A percentile compares a stretch with the other conserved stretches of the same genome.
phyloP scores from a whole-genome alignment of 2,113 vertebrate genomes.

The Catharus fuscescens region DNA sequence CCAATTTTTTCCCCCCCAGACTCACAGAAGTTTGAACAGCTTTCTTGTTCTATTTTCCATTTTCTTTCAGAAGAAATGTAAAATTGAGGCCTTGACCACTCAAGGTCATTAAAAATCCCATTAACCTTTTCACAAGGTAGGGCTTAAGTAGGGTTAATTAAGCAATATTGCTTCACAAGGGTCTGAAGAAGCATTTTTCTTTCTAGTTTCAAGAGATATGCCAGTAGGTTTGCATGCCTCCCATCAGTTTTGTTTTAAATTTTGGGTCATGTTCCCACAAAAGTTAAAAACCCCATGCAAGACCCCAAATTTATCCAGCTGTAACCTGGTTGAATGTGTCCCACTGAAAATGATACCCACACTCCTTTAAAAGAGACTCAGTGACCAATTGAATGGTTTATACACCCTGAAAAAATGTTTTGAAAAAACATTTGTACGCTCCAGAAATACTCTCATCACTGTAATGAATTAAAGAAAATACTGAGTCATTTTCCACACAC shows the following conservation, averaged over 20 bases:
- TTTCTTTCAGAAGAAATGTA: constrained; percentile 68
- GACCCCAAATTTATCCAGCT: neutral
- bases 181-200: constrained; percentile 58
- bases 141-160: constrained; percentile 74
- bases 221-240: neutral
- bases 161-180: constrained; percentile 68
- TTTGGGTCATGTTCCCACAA: neutral
- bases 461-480: constrained; percentile 52
- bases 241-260: neutral
- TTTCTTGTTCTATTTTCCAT: constrained; percentile 68
- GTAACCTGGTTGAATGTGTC: neutral
- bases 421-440: neutral
- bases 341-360: neutral
- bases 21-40: constrained; percentile 35
- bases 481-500: constrained; percentile 15
- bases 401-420: neutral
- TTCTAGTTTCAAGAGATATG: constrained; percentile 32
- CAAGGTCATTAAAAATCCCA: constrained; percentile 74
- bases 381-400: neutral
- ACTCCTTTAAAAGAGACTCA: neutral
- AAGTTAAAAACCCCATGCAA: neutral
- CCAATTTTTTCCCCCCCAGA: neutral
- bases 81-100: constrained; percentile 74
- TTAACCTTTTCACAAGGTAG: constrained; percentile 73
- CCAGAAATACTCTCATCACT: constrained; percentile 1